Percentiles rank a stretch among this genome's conserved stretches.
Evolutionary conservation across 2,888 invertebrate genomes (phyloP).

Genomic region (Meandrusa payeni): DNA sequence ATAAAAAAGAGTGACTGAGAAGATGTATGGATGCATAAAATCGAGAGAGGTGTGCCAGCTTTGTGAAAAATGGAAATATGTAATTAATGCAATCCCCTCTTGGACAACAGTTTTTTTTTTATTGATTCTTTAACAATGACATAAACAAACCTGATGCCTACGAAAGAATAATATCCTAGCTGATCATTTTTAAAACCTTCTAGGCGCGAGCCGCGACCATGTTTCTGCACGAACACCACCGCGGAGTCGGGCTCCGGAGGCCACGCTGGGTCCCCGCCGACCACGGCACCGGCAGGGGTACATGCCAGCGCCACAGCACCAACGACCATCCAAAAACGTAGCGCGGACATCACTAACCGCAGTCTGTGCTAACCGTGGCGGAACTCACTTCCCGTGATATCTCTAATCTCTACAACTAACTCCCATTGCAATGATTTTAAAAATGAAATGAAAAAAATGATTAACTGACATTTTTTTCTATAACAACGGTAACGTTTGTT

Average conservation of each 20-base stretch:
- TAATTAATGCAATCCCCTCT: no score
- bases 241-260: slow-evolving; percentile 87
- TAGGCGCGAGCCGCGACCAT: slow-evolving; percentile 82
- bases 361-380: slow-evolving; percentile 20
- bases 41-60: no score
- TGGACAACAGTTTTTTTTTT: no score
- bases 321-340: slow-evolving; percentile 35
- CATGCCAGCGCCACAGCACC: slow-evolving; percentile 27
- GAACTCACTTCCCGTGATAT: slow-evolving; percentile 27
- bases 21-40: no score
- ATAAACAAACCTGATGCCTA: slow-evolving; percentile 82
- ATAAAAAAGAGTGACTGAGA: no score
- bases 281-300: slow-evolving; percentile 66
- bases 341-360: slow-evolving; percentile 46
- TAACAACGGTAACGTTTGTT: no score
- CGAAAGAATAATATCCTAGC: slow-evolving; percentile 85
- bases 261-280: slow-evolving; percentile 85
- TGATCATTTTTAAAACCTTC: slow-evolving; percentile 82
- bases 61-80: no score
- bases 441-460: no score
- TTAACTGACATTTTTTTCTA: no score
- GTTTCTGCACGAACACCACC: slow-evolving; percentile 83
- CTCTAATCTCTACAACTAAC: slow-evolving; percentile 24
- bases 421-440: no score
- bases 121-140: no score